Base-by-base conservation (phyloP, 2,888 invertebrate genomes). In the Ctenicera cuprea region DNA sequence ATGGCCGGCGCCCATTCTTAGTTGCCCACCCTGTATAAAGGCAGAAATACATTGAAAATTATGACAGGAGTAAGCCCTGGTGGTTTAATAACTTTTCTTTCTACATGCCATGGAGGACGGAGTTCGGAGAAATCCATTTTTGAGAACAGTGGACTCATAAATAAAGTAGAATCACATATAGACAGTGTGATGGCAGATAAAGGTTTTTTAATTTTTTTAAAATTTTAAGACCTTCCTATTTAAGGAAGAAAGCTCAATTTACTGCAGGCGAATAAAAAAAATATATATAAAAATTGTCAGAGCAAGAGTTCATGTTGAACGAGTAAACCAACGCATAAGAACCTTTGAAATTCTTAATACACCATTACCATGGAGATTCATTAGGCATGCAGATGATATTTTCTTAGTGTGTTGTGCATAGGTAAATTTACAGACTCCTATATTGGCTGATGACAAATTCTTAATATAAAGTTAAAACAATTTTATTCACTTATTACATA, bases 21-120 rank as follows among this genome's bases (percentile, higher is more conserved):
- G n/a, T n/a, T n/a, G n/a, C n/a, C n/a, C n/a, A n/a, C 80, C 0
- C 72, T 76, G 22, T 80, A 80, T 37, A 80, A 80, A 77, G 70
- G 76, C 14, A 50, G 20, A 11, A 54, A 76, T 14, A 81, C 80
- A 16, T 50, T 78, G 3, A 78, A 80, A 71, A 79, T 79, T 43
- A 75, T 80, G 76, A 76, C 76, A 7, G 80, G 78, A 43, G 77
- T 80, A 3, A 75, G 71, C 65, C 80, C 81, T 18, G 76, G 73
- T 37, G 80, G 79, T 16, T 16, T 78, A 20, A 75, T 81, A 30
- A 75, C 76, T 26, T 79, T 66, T 59, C 65, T 81, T 0, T 80
- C 79, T 52, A 69, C 76, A 68, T 69, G 76, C 5, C 80, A 76
- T 75, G 79, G 77, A 14, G 78, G 77, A n/a, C 71, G 76, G 73